Evolutionary conservation across 2,797 vertebrate species (phyloP).

Genomic region (Iguana delicatissima): DNA sequence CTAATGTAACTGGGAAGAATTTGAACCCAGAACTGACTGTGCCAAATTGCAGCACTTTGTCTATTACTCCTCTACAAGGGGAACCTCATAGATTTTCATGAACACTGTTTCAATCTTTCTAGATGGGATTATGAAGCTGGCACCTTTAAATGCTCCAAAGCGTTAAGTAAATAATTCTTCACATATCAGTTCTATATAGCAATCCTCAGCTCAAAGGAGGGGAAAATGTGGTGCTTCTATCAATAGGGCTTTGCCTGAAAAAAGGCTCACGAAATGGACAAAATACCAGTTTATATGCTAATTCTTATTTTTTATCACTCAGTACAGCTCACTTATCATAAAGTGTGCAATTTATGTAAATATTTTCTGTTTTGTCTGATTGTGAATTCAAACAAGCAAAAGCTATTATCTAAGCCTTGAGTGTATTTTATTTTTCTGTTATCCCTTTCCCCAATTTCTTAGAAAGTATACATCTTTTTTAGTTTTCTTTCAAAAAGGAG

Average conservation of each 20-base stretch:
- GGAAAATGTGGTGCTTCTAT: conserved; percentile 12
- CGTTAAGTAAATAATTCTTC: background rate
- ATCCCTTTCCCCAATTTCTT: conserved; percentile 10
- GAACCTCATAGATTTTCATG: background rate
- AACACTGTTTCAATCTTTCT: background rate
- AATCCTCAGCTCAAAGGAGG: background rate
- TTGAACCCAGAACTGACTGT: background rate
- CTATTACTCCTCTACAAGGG: background rate
- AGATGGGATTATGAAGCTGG: background rate
- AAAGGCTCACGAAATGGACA: conserved; percentile 7
- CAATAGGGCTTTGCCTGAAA: background rate
- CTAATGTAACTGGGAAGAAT: background rate
- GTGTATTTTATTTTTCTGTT: conserved; percentile 19
- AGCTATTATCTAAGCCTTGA: background rate
- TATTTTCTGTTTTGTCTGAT: conserved; percentile 46
- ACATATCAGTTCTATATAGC: background rate
- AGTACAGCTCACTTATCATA: conserved; percentile 15
- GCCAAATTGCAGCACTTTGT: background rate
- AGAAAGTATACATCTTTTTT: conserved; percentile 27
- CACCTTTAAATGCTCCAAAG: background rate
- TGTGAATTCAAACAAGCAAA: conserved; percentile 32
- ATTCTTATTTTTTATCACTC: conserved; percentile 24
- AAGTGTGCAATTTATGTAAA: conserved; percentile 11
- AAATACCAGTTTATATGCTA: conserved; percentile 28
- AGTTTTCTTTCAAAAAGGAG: background rate